Conservation (phyloP, 2,888 invertebrate species). For the Gibbula magus region DNA sequence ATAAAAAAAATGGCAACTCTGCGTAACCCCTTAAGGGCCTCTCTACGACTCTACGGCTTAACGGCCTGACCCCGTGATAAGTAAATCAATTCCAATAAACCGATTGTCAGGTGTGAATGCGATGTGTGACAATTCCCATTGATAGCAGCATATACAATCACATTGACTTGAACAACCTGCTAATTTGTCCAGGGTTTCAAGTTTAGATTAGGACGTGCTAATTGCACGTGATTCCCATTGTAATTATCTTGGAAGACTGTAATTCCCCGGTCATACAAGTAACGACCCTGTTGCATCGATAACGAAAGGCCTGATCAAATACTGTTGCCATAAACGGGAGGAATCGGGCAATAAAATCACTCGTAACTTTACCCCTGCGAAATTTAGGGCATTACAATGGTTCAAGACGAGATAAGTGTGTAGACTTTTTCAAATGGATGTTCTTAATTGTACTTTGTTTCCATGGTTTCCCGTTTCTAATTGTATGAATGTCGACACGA, state of each 20-base stretch:
- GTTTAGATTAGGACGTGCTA: neutral
- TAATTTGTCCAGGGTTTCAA: neutral
- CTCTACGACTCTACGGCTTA: too few relatives aligned
- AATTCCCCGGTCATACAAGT: neutral
- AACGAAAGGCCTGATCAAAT: neutral
- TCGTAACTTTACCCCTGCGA: conserved; percentile 22
- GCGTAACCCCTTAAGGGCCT: too few relatives aligned
- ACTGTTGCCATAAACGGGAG: neutral
- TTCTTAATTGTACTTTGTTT: neutral
- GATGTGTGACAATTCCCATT: conserved; percentile 25
- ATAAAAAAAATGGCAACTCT: too few relatives aligned
- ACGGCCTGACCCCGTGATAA: neutral
- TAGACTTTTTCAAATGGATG: conserved; percentile 15
- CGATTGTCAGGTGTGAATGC: neutral
- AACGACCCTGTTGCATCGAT: conserved; percentile 7
- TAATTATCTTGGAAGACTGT: neutral
- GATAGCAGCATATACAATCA: too few relatives aligned
- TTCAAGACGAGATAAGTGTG: conserved; percentile 4
- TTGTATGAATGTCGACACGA: conserved; percentile 12
- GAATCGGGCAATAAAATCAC: neutral
- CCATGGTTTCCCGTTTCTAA: neutral
- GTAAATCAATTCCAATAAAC: neutral
- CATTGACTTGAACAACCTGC: too few relatives aligned
- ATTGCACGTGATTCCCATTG: neutral
- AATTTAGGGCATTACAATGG: conserved; percentile 13